Evolutionary conservation across 2,113 vertebrate species (phyloP).

Genomic region (Notarius quadriscutis): DNA sequence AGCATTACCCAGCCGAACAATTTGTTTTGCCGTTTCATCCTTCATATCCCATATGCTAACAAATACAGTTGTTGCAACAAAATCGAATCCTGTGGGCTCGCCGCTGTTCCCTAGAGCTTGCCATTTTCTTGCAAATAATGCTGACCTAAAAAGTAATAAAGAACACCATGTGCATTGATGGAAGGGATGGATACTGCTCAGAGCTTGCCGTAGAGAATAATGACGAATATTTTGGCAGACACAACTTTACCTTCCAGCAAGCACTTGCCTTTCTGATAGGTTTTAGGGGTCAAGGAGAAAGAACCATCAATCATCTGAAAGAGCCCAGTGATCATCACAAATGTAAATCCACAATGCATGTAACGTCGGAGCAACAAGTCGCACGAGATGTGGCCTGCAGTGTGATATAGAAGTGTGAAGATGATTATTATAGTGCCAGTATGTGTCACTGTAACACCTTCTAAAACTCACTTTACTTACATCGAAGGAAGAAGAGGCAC

Average conservation of each 20-base stretch:
- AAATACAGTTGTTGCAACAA: background rate
- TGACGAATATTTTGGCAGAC: slow-evolving; percentile 28
- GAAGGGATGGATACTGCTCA: slow-evolving; percentile 18
- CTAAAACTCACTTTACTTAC: background rate
- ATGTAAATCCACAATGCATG: slow-evolving; percentile 6
- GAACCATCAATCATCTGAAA: slow-evolving; percentile 4
- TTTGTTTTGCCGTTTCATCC: slow-evolving; percentile 17
- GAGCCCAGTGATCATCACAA: background rate
- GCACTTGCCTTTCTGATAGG: slow-evolving; percentile 21
- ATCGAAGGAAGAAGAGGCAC: background rate
- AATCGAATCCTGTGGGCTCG: slow-evolving; percentile 6
- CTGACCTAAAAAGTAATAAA: slow-evolving; percentile 39
- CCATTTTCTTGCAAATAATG: slow-evolving; percentile 34
- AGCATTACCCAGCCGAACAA: background rate
- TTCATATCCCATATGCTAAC: background rate
- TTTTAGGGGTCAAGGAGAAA: slow-evolving; percentile 8
- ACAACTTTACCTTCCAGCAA: slow-evolving; percentile 32
- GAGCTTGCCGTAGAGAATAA: slow-evolving; percentile 7
- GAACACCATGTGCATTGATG: slow-evolving; percentile 13
- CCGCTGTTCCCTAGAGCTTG: slow-evolving; percentile 8
- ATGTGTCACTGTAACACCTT: background rate
- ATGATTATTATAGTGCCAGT: background rate
- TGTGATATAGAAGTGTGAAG: background rate
- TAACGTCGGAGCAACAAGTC: slow-evolving; percentile 18
- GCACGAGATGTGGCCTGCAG: background rate